Evolutionary conservation across 1,140 invertebrate species (phyloP).

Genomic region (Periplaneta americana): DNA sequence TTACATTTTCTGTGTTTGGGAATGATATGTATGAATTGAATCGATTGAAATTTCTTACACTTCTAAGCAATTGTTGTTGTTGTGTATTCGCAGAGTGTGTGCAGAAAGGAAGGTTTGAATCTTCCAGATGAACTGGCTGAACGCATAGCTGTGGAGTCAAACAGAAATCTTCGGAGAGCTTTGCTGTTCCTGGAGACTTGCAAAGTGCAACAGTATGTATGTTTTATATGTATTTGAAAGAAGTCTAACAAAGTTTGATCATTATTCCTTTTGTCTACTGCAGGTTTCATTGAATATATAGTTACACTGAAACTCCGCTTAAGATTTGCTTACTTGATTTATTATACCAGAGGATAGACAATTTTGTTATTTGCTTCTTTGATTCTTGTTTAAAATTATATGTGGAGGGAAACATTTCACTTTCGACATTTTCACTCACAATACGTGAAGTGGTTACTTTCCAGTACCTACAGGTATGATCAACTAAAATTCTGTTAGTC

Average conservation of each 20-base stretch:
- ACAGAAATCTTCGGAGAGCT: slow-evolving; percentile 89
- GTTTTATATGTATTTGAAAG: slow-evolving; percentile 7
- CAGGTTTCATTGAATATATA: not conserved
- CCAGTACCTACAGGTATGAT: too few species aligned
- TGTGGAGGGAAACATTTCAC: too few species aligned
- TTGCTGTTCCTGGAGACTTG: slow-evolving; percentile 92
- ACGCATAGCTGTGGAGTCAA: slow-evolving; percentile 72
- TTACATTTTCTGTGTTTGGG: too few species aligned
- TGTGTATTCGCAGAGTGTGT: slow-evolving; percentile 57
- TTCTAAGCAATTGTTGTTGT: not conserved
- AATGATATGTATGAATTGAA: too few species aligned
- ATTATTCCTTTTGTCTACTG: not conserved
- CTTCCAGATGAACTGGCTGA: slow-evolving; percentile 73
- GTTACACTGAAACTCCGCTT: too few species aligned
- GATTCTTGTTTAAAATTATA: too few species aligned
- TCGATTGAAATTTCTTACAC: not conserved
- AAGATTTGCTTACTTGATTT: too few species aligned
- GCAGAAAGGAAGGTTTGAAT: slow-evolving; percentile 79
- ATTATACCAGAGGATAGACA: too few species aligned
- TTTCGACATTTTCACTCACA: too few species aligned
- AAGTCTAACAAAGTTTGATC: not conserved
- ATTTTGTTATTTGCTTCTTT: too few species aligned
- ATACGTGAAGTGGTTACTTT: too few species aligned
- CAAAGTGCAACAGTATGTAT: slow-evolving; percentile 75
- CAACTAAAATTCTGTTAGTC: too few species aligned